These are phyloP conservation scores for Acrobasis suavella DNA, from an alignment of 2,888 invertebrate genomes.

Conservation along the genomic window DNA sequence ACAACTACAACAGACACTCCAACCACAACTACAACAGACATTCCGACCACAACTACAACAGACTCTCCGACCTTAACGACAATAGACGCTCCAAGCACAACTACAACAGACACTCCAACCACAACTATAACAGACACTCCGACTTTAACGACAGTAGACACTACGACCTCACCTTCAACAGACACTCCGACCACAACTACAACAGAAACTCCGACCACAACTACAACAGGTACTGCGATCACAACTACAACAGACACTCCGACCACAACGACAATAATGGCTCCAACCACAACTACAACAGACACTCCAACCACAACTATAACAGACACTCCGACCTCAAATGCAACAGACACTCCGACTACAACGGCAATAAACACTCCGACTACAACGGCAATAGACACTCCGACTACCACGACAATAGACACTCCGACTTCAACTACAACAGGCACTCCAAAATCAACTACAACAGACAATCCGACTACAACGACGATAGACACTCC, in stretches of 20 bases:
- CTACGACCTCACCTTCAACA: slow-evolving; percentile 4
- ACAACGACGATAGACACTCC: slow-evolving; percentile 1
- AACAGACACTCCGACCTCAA: slow-evolving; percentile 17
- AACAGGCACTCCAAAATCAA: too few relatives aligned
- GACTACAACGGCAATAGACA: slow-evolving; percentile 3
- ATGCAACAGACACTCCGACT: neutral
- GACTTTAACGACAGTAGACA: slow-evolving; percentile 12
- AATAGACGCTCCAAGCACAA: neutral
- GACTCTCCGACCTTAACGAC: neutral
- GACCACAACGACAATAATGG: neutral
- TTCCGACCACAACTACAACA: slow-evolving; percentile 1
- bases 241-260: slow-evolving; percentile 5
- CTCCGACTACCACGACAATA: slow-evolving; percentile 21
- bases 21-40: too few relatives aligned
- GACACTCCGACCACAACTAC: slow-evolving; percentile 24
- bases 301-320: slow-evolving; percentile 8
- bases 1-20: too few relatives aligned
- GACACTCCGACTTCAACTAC: too few relatives aligned
- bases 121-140: slow-evolving; percentile 4
- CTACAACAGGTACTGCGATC: slow-evolving; percentile 11
- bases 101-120: neutral
- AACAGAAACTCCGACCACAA: slow-evolving; percentile 10
- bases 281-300: slow-evolving; percentile 1
- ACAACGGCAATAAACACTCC: neutral
- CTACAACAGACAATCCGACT: neutral